phyloP scores from a whole-genome alignment of 2,888 invertebrate species.

The Ligdia adustata region DNA sequence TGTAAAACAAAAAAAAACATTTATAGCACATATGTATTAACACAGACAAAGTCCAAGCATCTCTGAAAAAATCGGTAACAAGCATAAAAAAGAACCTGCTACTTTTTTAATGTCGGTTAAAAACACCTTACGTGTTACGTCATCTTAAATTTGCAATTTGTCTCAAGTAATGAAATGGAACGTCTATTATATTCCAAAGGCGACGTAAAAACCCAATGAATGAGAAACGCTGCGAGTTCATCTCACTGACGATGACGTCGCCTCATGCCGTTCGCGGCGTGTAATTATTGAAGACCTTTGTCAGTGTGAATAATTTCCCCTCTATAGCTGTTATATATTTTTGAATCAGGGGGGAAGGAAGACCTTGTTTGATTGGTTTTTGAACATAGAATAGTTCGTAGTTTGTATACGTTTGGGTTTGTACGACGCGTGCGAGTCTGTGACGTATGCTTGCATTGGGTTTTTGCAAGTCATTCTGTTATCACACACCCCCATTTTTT shows the following conservation, averaged over 20 bases:
- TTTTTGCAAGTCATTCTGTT: conserved; percentile 36
- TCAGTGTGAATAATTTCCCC: conserved; percentile 2
- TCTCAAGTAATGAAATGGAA: no score
- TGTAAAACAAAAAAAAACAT: no score
- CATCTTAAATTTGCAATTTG: no score
- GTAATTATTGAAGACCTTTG: conserved; percentile 37
- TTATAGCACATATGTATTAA: no score
- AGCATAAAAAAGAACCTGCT: no score
- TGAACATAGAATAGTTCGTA: not conserved
- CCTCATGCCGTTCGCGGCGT: conserved; percentile 14
- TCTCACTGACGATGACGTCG: conserved; percentile 41
- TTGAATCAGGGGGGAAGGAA: not conserved
- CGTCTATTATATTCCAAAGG: conserved; percentile 38
- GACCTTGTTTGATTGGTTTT: conserved; percentile 17
- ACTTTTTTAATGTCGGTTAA: no score
- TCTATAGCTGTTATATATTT: not conserved
- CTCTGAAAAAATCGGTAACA: no score
- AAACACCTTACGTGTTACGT: no score
- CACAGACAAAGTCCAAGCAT: no score
- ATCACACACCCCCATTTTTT: conserved; percentile 42
- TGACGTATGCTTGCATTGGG: conserved; percentile 32
- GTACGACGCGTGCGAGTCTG: conserved; percentile 9
- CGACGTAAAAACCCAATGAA: conserved; percentile 50
- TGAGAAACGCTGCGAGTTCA: conserved; percentile 29
- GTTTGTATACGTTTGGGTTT: conserved; percentile 9